A percentile compares a stretch with the other conserved stretches of the same genome.
Conservation (phyloP, 2,797 vertebrate genomes). For the Microcaecilia unicolor region DNA sequence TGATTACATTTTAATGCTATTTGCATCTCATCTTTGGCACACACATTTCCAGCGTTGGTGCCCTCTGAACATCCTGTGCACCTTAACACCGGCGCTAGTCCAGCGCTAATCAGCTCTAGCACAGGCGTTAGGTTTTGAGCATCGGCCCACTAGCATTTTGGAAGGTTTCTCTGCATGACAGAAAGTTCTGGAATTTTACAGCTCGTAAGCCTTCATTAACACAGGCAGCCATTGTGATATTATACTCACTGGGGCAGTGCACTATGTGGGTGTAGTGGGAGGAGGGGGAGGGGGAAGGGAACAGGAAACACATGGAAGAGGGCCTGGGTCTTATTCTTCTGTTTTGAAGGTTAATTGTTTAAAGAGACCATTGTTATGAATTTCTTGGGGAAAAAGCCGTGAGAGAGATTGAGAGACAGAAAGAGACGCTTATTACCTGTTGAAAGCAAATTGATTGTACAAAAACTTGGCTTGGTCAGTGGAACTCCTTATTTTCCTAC, state of each 20-base stretch:
- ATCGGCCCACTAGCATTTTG: slow-evolving; percentile 90
- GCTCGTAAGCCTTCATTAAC: slow-evolving; percentile 78
- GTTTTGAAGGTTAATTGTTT: slow-evolving; percentile 47
- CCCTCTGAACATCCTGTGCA: no score
- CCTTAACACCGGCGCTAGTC: no score
- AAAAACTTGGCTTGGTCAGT: slow-evolving; percentile 55
- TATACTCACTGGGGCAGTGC: slow-evolving; percentile 46
- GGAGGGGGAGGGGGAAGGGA: no score
- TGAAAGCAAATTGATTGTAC: slow-evolving; percentile 66
- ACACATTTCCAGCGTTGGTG: no score
- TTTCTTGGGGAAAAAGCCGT: slow-evolving; percentile 57
- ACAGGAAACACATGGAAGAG: slow-evolving; percentile 42
- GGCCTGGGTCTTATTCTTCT: slow-evolving; percentile 48
- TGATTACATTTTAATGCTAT: no score
- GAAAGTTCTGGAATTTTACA: slow-evolving; percentile 74
- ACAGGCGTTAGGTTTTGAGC: no score
- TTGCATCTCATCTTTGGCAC: no score
- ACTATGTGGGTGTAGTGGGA: no score
- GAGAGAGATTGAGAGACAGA: slow-evolving; percentile 50
- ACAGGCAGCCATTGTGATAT: slow-evolving; percentile 67
- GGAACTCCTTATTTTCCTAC: slow-evolving; percentile 80
- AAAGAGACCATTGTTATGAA: slow-evolving; percentile 40
- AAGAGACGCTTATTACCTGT: slow-evolving; percentile 63
- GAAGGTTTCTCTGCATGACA: slow-evolving; percentile 77
- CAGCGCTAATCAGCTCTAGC: no score